Percentiles rank a stretch among this genome's conserved stretches.
phyloP scores from a whole-genome alignment of 2,113 vertebrate species.

The Periophthalmodon schlosseri region DNA sequence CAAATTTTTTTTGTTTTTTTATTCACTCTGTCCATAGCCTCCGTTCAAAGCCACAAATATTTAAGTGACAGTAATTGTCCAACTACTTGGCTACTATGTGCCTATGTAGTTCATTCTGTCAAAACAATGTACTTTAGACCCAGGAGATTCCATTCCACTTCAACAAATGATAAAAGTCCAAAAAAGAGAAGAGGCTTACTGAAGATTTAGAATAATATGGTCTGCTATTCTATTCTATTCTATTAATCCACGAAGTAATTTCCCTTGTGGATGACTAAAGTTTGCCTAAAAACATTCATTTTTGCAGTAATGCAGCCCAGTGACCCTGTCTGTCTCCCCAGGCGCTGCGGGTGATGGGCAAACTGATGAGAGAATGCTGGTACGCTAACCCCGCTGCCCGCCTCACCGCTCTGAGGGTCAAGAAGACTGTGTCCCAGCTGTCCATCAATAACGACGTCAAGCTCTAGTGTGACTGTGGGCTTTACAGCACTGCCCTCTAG shows the following conservation, averaged over 20 bases:
- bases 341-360: conserved; percentile 91
- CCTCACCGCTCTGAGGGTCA: conserved; percentile 91
- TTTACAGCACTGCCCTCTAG: conserved; percentile 31
- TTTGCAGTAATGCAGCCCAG: not conserved
- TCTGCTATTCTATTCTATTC: not conserved
- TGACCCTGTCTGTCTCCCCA: conserved; percentile 42
- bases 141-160: too few relatives aligned
- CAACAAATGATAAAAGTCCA: too few relatives aligned
- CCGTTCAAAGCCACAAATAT: too few relatives aligned
- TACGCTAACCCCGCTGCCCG: conserved; percentile 87
- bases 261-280: not conserved
- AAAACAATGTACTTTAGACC: too few relatives aligned
- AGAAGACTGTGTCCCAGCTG: conserved; percentile 93
- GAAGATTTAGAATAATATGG: too few relatives aligned
- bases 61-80: too few relatives aligned
- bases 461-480: conserved; percentile 45
- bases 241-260: not conserved
- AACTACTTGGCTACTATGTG: too few relatives aligned
- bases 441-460: conserved; percentile 78
- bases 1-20: too few relatives aligned
- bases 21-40: too few relatives aligned
- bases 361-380: conserved; percentile 97
- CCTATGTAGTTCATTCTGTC: too few relatives aligned
- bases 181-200: too few relatives aligned
- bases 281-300: not conserved